Conservation (phyloP, 2,113 vertebrate genomes). For the Rousettus leschenaultii region DNA sequence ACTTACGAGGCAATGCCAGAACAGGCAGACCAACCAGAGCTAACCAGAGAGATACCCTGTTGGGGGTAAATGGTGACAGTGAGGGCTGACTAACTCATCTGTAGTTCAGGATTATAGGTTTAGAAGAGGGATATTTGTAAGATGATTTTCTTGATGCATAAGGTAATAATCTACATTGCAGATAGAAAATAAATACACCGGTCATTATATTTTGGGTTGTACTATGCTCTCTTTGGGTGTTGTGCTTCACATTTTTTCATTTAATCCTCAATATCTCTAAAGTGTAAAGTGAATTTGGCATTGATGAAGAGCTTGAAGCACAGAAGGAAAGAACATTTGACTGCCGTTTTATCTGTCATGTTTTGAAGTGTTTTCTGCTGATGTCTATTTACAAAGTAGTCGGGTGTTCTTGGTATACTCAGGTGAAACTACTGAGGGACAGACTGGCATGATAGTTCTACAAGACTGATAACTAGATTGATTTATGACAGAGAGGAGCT, state of each 20-base stretch:
- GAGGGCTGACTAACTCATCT: background rate
- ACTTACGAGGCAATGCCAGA: background rate
- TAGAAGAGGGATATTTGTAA: background rate
- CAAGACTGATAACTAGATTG: background rate
- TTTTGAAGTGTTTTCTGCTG: background rate
- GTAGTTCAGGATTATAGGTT: background rate
- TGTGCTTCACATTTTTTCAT: background rate
- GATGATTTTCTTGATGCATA: background rate
- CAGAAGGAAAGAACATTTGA: background rate
- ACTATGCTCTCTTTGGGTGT: background rate
- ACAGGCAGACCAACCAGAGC: background rate
- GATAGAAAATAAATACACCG: background rate
- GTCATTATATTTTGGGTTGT: background rate
- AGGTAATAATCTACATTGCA: background rate
- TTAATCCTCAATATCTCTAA: background rate
- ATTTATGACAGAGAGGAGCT: background rate
- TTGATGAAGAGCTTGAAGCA: background rate
- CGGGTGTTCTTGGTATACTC: background rate
- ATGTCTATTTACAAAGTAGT: background rate
- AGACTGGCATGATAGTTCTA: background rate
- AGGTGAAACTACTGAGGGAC: background rate
- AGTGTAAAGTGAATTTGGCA: background rate
- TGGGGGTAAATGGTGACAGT: background rate
- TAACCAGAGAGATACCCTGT: background rate
- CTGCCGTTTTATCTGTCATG: background rate